phyloP scores from a whole-genome alignment of 2,113 vertebrate species.

The Connochaetes taurinus region DNA sequence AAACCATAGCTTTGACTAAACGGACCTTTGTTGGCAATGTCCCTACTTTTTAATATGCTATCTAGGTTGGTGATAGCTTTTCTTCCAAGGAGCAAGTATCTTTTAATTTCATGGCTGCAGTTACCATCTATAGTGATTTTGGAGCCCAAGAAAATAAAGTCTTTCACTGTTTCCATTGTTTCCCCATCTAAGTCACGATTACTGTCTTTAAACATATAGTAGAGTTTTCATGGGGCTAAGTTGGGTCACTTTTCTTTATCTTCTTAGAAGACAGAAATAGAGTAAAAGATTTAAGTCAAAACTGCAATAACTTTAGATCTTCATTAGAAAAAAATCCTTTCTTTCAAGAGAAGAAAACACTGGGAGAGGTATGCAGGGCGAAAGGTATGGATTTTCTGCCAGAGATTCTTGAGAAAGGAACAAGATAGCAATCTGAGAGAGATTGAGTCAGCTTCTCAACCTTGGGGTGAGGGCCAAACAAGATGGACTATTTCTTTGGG shows the following conservation, averaged over 20 bases:
- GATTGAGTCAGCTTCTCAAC: background rate
- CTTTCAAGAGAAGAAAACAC: background rate
- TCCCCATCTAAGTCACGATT: background rate
- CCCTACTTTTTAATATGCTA: background rate
- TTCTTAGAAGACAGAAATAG: background rate
- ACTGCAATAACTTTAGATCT: background rate
- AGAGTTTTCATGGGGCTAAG: background rate
- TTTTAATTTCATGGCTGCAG: background rate
- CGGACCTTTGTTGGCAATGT: background rate
- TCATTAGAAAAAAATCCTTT: background rate
- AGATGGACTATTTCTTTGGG: background rate
- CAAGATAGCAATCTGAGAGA: background rate
- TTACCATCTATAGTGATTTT: background rate
- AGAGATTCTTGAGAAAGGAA: background rate
- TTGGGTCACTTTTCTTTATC: background rate
- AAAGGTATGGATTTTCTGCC: background rate
- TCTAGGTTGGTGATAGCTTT: background rate
- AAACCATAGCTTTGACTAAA: background rate
- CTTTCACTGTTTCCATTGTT: background rate
- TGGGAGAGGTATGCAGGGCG: background rate
- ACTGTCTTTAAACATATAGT: background rate
- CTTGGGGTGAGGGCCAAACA: background rate
- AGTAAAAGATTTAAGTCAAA: background rate
- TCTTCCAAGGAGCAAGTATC: background rate
- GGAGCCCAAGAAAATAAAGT: background rate